phyloP scores from a whole-genome alignment of 2,888 invertebrate species.

The Erynnis tages region DNA sequence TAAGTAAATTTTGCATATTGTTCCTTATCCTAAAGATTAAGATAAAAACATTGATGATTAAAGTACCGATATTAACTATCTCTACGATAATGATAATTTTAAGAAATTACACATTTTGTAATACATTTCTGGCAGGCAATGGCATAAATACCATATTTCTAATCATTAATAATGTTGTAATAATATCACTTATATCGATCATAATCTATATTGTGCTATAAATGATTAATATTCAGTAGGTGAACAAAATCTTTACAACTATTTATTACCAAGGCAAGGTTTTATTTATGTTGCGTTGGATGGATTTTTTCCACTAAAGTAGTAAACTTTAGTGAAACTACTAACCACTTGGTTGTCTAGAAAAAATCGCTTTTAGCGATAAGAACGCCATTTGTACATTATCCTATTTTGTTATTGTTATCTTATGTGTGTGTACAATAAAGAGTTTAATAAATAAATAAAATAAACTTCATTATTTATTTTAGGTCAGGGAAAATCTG shows the following conservation, averaged over 20 bases:
- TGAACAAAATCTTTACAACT: too few relatives aligned
- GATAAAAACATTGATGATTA: not conserved
- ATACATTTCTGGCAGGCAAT: not conserved
- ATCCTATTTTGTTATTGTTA: too few relatives aligned
- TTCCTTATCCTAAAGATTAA: not conserved
- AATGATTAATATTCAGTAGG: too few relatives aligned
- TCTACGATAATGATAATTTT: conserved; percentile 5
- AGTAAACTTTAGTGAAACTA: too few relatives aligned
- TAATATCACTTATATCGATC: not conserved
- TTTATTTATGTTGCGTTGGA: too few relatives aligned
- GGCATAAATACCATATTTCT: not conserved
- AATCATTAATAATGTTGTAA: not conserved
- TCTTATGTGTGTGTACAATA: too few relatives aligned
- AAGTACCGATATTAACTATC: not conserved
- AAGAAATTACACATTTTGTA: not conserved
- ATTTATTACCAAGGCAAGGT: not conserved
- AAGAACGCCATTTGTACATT: too few relatives aligned
- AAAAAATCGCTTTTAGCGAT: too few relatives aligned
- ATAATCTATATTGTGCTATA: not conserved
- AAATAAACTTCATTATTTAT: conserved; percentile 2
- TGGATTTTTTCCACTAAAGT: too few relatives aligned
- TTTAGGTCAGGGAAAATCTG: conserved; percentile 55
- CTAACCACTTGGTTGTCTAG: too few relatives aligned
- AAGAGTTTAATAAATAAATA: too few relatives aligned
- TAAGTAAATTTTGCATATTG: not conserved